Conservation (phyloP, 1,140 invertebrate genomes). For the Cyclina sinensis region DNA sequence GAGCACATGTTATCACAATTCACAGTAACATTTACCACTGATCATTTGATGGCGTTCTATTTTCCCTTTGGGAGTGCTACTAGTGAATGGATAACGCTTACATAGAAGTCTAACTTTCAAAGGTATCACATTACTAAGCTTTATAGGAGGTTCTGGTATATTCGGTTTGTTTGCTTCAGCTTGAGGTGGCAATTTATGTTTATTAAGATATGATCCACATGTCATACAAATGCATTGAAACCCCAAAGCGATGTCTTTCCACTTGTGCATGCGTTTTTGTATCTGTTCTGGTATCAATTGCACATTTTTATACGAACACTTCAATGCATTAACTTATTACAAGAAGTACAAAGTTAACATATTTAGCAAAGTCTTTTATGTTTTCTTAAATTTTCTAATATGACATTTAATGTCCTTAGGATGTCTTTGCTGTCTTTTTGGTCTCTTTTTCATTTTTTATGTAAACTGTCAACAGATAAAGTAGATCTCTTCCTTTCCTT, state of each 20-base stretch:
- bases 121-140: neutral
- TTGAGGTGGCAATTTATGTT: constrained; percentile 7
- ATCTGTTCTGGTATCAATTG: neutral
- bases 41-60: constrained; percentile 53
- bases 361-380: constrained; percentile 25
- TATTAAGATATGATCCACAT: constrained; percentile 21
- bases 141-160: neutral
- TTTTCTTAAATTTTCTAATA: neutral
- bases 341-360: constrained; percentile 8
- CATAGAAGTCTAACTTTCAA: constrained; percentile 12
- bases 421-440: no score
- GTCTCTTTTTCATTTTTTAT: no score
- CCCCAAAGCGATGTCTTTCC: constrained; percentile 8
- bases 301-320: neutral
- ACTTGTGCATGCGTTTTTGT: neutral
- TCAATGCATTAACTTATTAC: constrained; percentile 7
- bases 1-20: constrained; percentile 56
- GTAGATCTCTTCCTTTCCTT: no score
- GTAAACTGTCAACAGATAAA: no score
- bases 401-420: no score
- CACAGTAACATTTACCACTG: constrained; percentile 71
- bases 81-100: constrained; percentile 61
- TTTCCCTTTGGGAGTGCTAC: neutral
- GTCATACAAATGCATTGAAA: constrained; percentile 25
- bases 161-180: constrained; percentile 14